Percentiles rank a stretch among this genome's conserved stretches.
These are phyloP conservation scores for Sander lucioperca DNA, from an alignment of 2,113 vertebrate species.

Conservation along the genomic window DNA sequence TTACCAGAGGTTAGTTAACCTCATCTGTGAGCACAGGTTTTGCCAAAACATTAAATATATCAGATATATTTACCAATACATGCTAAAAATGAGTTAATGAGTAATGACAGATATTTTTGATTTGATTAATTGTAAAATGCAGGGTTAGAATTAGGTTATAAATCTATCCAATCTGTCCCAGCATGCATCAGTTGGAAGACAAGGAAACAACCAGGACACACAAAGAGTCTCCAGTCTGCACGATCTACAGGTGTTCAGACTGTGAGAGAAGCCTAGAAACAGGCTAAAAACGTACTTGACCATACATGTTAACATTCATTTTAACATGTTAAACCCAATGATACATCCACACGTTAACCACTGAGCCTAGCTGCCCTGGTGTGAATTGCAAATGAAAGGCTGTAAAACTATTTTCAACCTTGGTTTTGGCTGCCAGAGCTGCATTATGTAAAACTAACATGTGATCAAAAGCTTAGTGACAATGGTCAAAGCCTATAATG, in stretches of 20 bases:
- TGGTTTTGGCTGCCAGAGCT: neutral
- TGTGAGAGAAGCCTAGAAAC: neutral
- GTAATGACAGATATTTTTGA: too few relatives aligned
- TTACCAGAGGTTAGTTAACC: too few relatives aligned
- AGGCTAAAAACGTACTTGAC: neutral
- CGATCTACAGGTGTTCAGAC: neutral
- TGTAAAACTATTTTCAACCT: slow-evolving; percentile 1
- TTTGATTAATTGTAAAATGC: too few relatives aligned
- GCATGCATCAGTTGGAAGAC: slow-evolving; percentile 5
- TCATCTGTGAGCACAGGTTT: too few relatives aligned
- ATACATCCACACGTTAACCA: neutral
- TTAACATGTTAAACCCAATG: neutral
- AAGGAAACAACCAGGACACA: neutral
- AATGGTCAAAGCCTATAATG: slow-evolving; percentile 1
- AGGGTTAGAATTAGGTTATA: neutral
- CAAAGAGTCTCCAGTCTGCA: neutral
- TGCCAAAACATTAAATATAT: too few relatives aligned
- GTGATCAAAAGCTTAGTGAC: neutral
- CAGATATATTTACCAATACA: too few relatives aligned
- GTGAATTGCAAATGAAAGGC: slow-evolving; percentile 31
- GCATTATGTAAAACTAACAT: slow-evolving; percentile 26
- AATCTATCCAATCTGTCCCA: neutral
- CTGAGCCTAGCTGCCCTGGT: neutral
- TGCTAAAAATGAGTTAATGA: neutral
- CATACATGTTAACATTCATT: neutral